Conservation (phyloP, 37 sponge, comb jelly and placozoan species). For the Hormiphora californensis region DNA sequence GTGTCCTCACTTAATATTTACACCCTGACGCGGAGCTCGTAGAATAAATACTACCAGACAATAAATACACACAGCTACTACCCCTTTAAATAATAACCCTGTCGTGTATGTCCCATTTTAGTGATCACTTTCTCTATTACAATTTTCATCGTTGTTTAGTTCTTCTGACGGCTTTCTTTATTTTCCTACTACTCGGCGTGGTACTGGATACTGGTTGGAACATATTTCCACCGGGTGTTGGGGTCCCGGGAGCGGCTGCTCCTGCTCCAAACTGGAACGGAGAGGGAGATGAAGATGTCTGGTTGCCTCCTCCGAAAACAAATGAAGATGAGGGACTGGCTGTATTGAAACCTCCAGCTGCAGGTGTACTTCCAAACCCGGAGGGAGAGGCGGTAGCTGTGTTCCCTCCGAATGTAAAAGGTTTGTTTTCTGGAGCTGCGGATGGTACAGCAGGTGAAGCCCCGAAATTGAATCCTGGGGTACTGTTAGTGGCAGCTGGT, state of each 20-base stretch:
- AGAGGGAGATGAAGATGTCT: too few species aligned
- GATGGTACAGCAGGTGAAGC: background rate
- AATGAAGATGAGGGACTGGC: background rate
- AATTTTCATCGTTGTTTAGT: slow-evolving; percentile 51
- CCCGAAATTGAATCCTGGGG: background rate
- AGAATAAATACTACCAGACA: too few species aligned
- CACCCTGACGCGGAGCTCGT: too few species aligned
- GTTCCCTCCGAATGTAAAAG: background rate
- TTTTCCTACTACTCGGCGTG: background rate
- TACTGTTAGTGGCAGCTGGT: background rate
- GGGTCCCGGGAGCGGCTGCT: background rate
- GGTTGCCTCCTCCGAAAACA: too few species aligned
- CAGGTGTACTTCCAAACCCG: background rate
- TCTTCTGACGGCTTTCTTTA: slow-evolving; percentile 47
- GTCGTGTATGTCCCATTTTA: too few species aligned
- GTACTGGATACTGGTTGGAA: slow-evolving; percentile 17
- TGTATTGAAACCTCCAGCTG: too few species aligned
- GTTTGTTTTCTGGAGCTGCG: background rate
- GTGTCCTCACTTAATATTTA: too few species aligned
- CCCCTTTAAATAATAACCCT: too few species aligned
- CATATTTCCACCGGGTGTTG: background rate
- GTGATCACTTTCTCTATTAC: too few species aligned
- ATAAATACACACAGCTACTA: too few species aligned
- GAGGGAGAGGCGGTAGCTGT: background rate
- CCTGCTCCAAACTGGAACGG: slow-evolving; percentile 33